Base-by-base conservation (phyloP, 2,113 vertebrate species). In the Corythoichthys intestinalis region DNA sequence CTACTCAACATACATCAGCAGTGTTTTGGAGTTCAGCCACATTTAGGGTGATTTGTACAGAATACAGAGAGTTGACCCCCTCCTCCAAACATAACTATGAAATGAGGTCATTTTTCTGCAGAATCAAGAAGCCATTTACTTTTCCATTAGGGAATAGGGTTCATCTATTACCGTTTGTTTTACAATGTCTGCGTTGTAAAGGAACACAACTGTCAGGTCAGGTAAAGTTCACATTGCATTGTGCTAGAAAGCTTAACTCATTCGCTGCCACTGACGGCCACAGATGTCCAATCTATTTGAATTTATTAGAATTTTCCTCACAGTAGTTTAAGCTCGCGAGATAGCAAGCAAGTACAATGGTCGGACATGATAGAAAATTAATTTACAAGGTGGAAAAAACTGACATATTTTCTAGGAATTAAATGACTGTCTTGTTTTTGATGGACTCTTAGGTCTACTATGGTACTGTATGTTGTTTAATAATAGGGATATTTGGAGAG, bases 11-110 rank as follows among this genome's bases (percentile, higher is more conserved):
- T 53, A 67, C 56, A 70, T 52, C 35, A 67, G 66, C 65, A 67
- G 69, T 79, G 65, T 13, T 62, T n/a, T 80, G 76, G 76, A 62
- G 59, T 46, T 61, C 17, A 11, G 74, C 88, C 90, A 91, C 61
- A 81, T 68, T 86, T 59, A 81, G 69, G 41, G 81, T 86, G 44
- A 79, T 37, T 64, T 38, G n/a, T 58, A 57, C 67, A 77, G 78
- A 62, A 15, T 58, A 56, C 67, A 76, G 78, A 62, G 56, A 28
- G 17, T 49, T n/a, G 68, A 52, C 5, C 38, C 17, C 17, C 3
- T 4, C 17, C 4, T 60, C 60, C 17, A 63, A 10, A 65, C 83
- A 85, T 88, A 88, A 82, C 89, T 90, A 83, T 85, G 83, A 62
- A 58, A 66, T 82, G 86, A 91, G 81, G 83, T 89, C 70, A 68